Conservation (phyloP, 1,140 invertebrate genomes). For the Bombus pascuorum region DNA sequence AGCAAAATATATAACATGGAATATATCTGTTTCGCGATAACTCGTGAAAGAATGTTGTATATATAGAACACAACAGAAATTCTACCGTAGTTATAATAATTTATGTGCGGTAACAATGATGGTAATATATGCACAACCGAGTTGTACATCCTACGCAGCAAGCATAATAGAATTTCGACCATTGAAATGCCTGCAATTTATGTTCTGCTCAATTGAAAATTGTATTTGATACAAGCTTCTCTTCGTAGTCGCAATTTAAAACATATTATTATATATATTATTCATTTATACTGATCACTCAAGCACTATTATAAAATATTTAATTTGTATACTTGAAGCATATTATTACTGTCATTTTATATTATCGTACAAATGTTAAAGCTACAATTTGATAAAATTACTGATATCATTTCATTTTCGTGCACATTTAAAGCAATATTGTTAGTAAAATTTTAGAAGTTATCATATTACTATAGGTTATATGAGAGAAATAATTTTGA, state of each 20-base stretch:
- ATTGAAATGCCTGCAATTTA: constrained; percentile 15
- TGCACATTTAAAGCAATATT: no score
- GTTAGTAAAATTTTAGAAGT: no score
- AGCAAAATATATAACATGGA: not conserved
- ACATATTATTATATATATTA: not conserved
- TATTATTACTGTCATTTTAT: not conserved
- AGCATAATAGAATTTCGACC: constrained; percentile 12
- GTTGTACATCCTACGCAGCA: not conserved
- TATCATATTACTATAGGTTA: no score
- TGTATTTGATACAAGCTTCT: constrained; percentile 4
- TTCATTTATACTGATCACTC: not conserved
- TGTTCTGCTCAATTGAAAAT: not conserved
- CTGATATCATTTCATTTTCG: not conserved
- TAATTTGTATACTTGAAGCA: not conserved
- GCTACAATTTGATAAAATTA: not conserved
- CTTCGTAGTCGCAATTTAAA: not conserved
- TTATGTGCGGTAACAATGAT: constrained; percentile 12
- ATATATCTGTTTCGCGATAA: not conserved
- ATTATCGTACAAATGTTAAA: not conserved
- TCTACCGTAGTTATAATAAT: constrained; percentile 16
- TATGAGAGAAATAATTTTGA: no score
- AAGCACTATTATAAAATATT: not conserved
- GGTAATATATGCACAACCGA: constrained; percentile 15
- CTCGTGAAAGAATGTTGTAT: not conserved
- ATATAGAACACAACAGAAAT: not conserved